These are phyloP conservation scores for Chiroxiphia lanceolata DNA, from an alignment of 2,797 vertebrate species.

Conservation along the genomic window DNA sequence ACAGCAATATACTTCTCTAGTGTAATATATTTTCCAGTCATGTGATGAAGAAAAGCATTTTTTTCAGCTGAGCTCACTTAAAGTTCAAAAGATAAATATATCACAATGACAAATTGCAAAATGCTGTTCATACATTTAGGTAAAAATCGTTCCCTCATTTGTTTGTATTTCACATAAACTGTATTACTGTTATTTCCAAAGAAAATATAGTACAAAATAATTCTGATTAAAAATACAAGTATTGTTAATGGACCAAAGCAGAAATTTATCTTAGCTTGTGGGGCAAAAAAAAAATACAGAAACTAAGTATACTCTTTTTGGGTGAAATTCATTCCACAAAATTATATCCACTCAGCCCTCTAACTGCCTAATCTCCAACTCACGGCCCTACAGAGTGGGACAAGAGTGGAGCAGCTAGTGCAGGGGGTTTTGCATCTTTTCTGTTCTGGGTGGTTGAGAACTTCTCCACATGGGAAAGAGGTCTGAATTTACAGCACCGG, in stretches of 20 bases:
- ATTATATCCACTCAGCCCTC: background rate
- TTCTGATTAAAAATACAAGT: slow-evolving; percentile 65
- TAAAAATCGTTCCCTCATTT: slow-evolving; percentile 66
- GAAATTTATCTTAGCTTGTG: slow-evolving; percentile 68
- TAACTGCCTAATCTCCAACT: background rate
- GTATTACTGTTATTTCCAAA: slow-evolving; percentile 64
- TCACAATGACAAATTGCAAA: slow-evolving; percentile 73
- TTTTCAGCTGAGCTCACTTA: slow-evolving; percentile 66
- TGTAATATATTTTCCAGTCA: slow-evolving; percentile 70
- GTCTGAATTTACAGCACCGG: background rate
- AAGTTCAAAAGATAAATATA: slow-evolving; percentile 73
- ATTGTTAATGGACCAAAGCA: slow-evolving; percentile 63
- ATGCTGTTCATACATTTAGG: slow-evolving; percentile 63
- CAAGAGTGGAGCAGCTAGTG: background rate
- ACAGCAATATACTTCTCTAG: slow-evolving; percentile 54
- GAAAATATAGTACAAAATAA: slow-evolving; percentile 72
- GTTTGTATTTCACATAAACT: slow-evolving; percentile 72
- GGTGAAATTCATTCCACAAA: slow-evolving; percentile 23
- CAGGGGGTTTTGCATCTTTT: background rate
- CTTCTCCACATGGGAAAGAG: background rate
- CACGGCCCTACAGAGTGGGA: background rate
- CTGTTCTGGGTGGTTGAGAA: background rate
- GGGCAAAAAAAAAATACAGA: background rate
- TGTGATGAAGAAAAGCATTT: slow-evolving; percentile 62
- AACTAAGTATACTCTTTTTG: slow-evolving; percentile 20